phyloP scores from a whole-genome alignment of 2,797 vertebrate species.

The Smutsia temminckii region DNA sequence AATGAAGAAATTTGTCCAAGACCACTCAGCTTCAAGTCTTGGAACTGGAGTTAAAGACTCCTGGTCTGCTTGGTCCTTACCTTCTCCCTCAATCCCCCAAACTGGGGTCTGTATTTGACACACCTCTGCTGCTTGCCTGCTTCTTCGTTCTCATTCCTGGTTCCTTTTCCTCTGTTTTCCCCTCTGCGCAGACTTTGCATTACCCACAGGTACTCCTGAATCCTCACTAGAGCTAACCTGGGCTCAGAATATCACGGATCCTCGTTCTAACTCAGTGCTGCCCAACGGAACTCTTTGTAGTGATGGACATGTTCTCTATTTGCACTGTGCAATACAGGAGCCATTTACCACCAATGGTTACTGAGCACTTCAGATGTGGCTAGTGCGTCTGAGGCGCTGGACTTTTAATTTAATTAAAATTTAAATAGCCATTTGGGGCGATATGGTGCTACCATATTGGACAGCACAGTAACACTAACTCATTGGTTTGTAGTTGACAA shows the following conservation, averaged over 20 bases:
- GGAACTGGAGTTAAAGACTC: neutral
- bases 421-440: neutral
- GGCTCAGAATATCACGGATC: neutral
- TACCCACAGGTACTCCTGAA: neutral
- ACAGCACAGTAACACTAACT: neutral
- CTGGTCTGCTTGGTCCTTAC: neutral
- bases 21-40: neutral
- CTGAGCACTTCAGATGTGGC: neutral
- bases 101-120: too few species aligned
- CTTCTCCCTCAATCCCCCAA: rapidly evolving
- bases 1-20: neutral
- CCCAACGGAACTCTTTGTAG: neutral
- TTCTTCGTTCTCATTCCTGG: neutral
- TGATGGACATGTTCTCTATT: neutral
- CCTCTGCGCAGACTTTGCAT: neutral
- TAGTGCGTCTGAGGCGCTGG: neutral
- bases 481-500: neutral
- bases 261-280: neutral
- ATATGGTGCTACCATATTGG: neutral
- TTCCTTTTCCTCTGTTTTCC: neutral
- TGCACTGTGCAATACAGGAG: neutral
- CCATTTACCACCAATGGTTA: neutral
- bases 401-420: neutral
- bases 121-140: neutral
- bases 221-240: neutral